A percentile compares a stretch with the other conserved stretches of the same genome.
phyloP scores from a whole-genome alignment of 2,888 invertebrate genomes.

The Stictocephala bisonia region DNA sequence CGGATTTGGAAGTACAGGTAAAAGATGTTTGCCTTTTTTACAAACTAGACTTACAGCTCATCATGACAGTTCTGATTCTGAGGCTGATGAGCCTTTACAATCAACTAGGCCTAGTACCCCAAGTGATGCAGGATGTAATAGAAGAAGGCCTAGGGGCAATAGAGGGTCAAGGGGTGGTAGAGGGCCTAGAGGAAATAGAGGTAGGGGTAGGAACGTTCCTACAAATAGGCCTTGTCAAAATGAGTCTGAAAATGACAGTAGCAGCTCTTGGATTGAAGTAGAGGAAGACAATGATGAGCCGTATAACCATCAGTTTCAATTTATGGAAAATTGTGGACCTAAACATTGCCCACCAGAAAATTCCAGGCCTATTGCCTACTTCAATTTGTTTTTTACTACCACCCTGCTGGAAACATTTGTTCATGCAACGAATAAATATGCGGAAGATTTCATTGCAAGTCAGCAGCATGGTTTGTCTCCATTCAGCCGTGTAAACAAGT shows the following conservation, averaged over 20 bases:
- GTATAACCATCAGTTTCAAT: constrained; percentile 20
- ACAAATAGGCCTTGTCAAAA: background rate
- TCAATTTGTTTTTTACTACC: constrained; percentile 36
- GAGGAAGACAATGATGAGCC: constrained; percentile 18
- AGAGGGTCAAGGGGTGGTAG: background rate
- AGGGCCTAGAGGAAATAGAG: background rate
- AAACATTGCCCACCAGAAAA: constrained; percentile 40
- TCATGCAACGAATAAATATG: constrained; percentile 33
- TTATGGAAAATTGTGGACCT: constrained; percentile 26
- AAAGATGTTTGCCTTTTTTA: too few species aligned
- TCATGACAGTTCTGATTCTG: too few species aligned
- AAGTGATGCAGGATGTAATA: too few species aligned
- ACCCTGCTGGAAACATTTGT: constrained; percentile 35
- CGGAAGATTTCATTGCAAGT: constrained; percentile 19
- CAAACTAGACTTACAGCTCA: too few species aligned
- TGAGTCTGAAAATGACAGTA: constrained; percentile 6
- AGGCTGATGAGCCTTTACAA: too few species aligned
- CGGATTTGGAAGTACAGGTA: too few species aligned
- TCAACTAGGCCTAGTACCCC: too few species aligned
- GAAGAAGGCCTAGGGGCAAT: too few species aligned
- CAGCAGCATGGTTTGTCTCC: constrained; percentile 2
- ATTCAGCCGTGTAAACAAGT: constrained; percentile 6
- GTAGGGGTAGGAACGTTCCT: background rate
- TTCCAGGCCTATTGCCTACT: constrained; percentile 34
- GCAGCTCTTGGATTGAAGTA: constrained; percentile 20